A percentile compares a stretch with the other conserved stretches of the same genome.
Conservation (phyloP, 2,888 invertebrate genomes). For the Drosophila quasianomalipes region DNA sequence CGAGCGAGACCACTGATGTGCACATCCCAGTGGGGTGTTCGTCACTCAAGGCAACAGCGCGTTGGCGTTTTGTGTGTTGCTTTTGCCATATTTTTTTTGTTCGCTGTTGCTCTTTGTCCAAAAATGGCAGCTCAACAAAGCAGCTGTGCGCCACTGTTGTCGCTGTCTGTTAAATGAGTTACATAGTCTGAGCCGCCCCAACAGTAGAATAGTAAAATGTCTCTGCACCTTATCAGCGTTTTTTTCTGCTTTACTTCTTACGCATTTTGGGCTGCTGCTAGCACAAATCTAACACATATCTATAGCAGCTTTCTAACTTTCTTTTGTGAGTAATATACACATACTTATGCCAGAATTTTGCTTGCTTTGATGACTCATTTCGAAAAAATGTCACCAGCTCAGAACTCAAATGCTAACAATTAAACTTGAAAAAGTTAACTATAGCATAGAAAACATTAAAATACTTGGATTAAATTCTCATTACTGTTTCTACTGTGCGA, state of each 20-base stretch:
- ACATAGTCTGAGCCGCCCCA: background rate
- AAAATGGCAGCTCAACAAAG: conserved; percentile 56
- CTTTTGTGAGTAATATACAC: background rate
- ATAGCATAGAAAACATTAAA: background rate
- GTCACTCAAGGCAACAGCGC: conserved; percentile 16
- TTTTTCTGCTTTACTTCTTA: background rate
- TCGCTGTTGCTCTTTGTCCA: conserved; percentile 31
- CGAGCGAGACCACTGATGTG: conserved; percentile 45
- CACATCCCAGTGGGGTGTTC: conserved; percentile 4
- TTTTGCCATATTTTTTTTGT: background rate
- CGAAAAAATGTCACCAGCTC: background rate
- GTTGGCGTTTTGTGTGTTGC: conserved; percentile 32
- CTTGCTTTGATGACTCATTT: conserved; percentile 12
- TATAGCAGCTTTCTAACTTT: background rate
- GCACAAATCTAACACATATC: background rate
- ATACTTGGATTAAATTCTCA: background rate
- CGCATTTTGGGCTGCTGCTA: background rate
- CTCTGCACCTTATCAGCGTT: background rate
- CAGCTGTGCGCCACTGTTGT: conserved; percentile 48
- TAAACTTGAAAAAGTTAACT: background rate
- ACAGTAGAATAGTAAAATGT: background rate
- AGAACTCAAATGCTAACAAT: background rate
- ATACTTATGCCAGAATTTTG: background rate
- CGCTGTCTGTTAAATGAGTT: conserved; percentile 6
- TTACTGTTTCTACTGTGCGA: too few species aligned